A percentile compares a stretch with the other conserved stretches of the same genome.
These are phyloP conservation scores for Clarias platycephalus DNA, from an alignment of 2,797 vertebrate species.

Conservation along the genomic window DNA sequence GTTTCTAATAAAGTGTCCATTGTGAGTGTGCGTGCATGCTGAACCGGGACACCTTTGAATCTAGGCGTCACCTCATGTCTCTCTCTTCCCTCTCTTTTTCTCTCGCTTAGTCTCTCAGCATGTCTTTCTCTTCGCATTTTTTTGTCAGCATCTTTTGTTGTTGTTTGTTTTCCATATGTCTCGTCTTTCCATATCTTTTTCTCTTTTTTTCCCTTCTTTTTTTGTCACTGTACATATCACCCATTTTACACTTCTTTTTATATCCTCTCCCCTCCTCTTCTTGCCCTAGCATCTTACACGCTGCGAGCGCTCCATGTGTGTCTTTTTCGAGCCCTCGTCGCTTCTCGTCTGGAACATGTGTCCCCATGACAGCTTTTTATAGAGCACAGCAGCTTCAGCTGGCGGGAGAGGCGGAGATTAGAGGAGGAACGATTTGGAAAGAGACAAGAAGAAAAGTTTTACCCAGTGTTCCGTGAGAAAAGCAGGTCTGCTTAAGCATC, in stretches of 20 bases:
- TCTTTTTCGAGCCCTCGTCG: conserved; percentile 1
- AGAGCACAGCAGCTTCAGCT: conserved; percentile 23
- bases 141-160: neutral
- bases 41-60: neutral
- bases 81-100: neutral
- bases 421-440: neutral
- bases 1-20: neutral
- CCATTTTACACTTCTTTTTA: neutral
- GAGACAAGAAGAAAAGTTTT: neutral
- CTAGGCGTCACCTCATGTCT: neutral
- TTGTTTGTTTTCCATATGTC: neutral
- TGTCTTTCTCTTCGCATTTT: neutral
- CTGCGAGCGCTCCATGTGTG: neutral
- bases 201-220: neutral
- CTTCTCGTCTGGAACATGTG: conserved; percentile 28
- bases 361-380: conserved; percentile 35
- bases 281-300: neutral
- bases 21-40: neutral
- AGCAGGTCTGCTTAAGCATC: neutral
- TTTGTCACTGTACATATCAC: neutral
- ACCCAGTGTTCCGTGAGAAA: neutral
- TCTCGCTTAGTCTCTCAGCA: neutral
- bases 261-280: neutral
- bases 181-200: neutral
- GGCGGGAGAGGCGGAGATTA: conserved; percentile 5